Evolutionary conservation across 2,797 vertebrate species (phyloP).

Genomic region (Iguana delicatissima): DNA sequence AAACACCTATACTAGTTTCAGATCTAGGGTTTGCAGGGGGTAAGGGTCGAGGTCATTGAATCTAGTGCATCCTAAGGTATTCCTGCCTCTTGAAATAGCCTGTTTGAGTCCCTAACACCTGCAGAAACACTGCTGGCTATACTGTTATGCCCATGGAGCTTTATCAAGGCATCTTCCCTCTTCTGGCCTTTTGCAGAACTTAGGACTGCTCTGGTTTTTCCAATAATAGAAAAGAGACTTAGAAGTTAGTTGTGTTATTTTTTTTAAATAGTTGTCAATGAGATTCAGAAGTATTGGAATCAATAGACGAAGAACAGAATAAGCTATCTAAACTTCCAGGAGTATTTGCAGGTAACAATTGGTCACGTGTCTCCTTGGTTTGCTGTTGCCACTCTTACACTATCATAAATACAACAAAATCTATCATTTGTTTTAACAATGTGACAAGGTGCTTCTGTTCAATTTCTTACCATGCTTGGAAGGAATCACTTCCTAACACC

Average conservation of each 20-base stretch:
- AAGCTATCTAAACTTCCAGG: conserved; percentile 3
- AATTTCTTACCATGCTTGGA: conserved; percentile 91
- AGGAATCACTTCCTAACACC: conserved; percentile 88
- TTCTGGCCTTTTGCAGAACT: not conserved
- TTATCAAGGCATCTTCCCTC: not conserved
- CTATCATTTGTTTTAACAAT: conserved; percentile 8
- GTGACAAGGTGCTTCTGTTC: conserved; percentile 39
- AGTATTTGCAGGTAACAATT: not conserved
- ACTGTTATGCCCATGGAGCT: not conserved
- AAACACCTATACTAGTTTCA: not conserved
- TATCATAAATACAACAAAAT: conserved; percentile 9
- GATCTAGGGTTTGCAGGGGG: not conserved
- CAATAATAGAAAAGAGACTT: not conserved
- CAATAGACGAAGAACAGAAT: not conserved
- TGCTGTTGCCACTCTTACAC: not conserved
- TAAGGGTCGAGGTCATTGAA: not conserved
- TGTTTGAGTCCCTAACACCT: not conserved
- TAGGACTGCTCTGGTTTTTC: not conserved
- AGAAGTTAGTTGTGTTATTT: not conserved
- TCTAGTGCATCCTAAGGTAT: not conserved
- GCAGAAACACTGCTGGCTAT: not conserved
- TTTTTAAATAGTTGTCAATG: not conserved
- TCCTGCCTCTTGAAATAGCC: not conserved
- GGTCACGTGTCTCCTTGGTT: not conserved
- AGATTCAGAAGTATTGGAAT: not conserved